Base-by-base conservation (phyloP, 2,888 invertebrate species). In the Listrodromus nycthemerus region DNA sequence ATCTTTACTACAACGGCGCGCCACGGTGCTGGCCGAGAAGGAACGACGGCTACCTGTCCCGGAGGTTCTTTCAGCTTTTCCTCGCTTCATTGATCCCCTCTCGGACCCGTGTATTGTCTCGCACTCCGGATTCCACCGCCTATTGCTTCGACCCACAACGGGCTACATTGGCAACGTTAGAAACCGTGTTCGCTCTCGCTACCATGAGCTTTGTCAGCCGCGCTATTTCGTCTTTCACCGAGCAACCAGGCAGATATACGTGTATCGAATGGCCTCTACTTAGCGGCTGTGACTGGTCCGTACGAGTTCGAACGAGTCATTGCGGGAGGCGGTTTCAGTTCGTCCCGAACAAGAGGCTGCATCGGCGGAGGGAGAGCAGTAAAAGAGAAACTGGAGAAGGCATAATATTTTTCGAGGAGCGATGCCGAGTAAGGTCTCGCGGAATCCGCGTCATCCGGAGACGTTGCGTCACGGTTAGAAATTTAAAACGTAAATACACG, bases 41-140 rank as follows among this genome's bases (percentile, higher is more conserved):
- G 48, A 50, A 30, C 24, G 48, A 73, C 78, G 76, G 66, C 87
- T 87, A 88, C 88, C 88, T 88, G 87, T 86, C 83, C 78, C 67
- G 37, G 45, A 61, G 70, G n/a, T 66, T 79, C 85, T 85, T 87
- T 84, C 85, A 86, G 48, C 70, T 82, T 86, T 83, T 78, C 73
- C 69, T 77, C 83, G 83, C 82, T 85, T 78, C 86, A 87, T 87
- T 86, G 86, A 88, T 86, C 85, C 78, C 69, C 10, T 30, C 58
- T 1, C 45, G 55, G n/a, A 19, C 21, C 21, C 2, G 0, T 10
- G 48, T 41, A 13, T 24, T 67, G 13, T 67, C 16, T n/a, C 16
- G 16, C 8, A 1, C 27, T 37, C 16, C 77, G 58, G 27, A 16
- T 61, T 61, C 55, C 80, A 19, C 63, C 65, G 58, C 30, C 61